Conservation (phyloP, 2,888 invertebrate genomes). For the Melinaea marsaeus region DNA sequence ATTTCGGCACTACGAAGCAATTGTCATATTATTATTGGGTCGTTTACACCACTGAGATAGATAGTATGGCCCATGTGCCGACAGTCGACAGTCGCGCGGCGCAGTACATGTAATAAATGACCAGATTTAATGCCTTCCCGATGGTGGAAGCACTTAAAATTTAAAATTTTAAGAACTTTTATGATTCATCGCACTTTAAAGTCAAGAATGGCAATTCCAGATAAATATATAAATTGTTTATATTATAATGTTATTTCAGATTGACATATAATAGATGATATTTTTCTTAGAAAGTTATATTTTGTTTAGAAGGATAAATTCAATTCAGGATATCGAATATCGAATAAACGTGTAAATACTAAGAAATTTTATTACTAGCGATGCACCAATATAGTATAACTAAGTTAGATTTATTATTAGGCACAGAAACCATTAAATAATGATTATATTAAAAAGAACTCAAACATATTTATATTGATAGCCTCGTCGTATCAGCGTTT, state of each 20-base stretch:
- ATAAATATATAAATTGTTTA: too few species aligned
- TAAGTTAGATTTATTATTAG: not conserved
- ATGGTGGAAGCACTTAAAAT: conserved; percentile 41
- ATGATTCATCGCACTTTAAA: not conserved
- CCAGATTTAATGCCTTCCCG: conserved; percentile 59
- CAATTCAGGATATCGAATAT: too few species aligned
- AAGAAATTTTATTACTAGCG: too few species aligned
- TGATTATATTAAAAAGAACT: conserved; percentile 8
- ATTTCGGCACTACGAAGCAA: conserved; percentile 44
- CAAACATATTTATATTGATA: conserved; percentile 36
- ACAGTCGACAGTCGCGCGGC: too few species aligned
- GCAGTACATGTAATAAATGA: conserved; percentile 61
- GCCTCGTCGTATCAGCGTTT: conserved; percentile 39
- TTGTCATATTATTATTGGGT: conserved; percentile 66
- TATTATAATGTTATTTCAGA: too few species aligned
- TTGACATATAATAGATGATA: too few species aligned
- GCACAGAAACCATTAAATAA: not conserved
- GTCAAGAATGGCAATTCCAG: not conserved
- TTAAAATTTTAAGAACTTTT: conserved; percentile 15
- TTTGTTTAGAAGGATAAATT: too few species aligned
- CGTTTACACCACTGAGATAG: conserved; percentile 54
- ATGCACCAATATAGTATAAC: not conserved
- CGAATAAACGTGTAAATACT: too few species aligned
- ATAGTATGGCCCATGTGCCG: conserved; percentile 30
- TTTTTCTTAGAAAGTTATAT: too few species aligned